Conservation (phyloP, 1,140 invertebrate genomes). For the Laodelphax striatellus region DNA sequence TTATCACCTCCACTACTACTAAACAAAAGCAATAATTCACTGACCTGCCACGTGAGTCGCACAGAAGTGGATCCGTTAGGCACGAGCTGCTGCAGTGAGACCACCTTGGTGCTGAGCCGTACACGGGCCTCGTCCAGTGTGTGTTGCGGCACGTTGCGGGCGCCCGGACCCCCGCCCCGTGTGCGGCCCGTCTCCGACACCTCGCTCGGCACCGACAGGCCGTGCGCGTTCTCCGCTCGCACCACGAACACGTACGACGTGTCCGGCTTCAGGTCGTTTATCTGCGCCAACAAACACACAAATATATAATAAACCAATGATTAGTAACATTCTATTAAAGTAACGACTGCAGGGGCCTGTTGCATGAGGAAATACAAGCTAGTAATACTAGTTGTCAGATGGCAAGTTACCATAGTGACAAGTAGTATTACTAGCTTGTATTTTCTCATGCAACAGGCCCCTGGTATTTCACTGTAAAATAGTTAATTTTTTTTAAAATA, state of each 20-base stretch:
- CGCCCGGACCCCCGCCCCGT: slow-evolving; percentile 46
- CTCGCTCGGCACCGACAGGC: slow-evolving; percentile 55
- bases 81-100: slow-evolving; percentile 64
- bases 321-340: no score
- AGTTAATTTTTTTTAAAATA: no score
- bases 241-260: slow-evolving; percentile 81
- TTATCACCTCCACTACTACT: no score
- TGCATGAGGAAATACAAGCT: no score
- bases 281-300: slow-evolving; percentile 32
- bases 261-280: slow-evolving; percentile 59
- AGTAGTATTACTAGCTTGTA: no score
- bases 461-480: no score
- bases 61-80: slow-evolving; percentile 68
- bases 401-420: no score
- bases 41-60: slow-evolving; percentile 58
- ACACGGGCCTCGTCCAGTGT: slow-evolving; percentile 68
- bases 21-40: no score
- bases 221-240: slow-evolving; percentile 77
- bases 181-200: slow-evolving; percentile 54
- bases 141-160: slow-evolving; percentile 59
- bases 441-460: no score
- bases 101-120: slow-evolving; percentile 66
- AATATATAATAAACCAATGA: no score
- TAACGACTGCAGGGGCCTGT: no score
- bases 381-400: no score